Conservation (phyloP, 2,113 vertebrate species). For the Alligator sinensis region DNA sequence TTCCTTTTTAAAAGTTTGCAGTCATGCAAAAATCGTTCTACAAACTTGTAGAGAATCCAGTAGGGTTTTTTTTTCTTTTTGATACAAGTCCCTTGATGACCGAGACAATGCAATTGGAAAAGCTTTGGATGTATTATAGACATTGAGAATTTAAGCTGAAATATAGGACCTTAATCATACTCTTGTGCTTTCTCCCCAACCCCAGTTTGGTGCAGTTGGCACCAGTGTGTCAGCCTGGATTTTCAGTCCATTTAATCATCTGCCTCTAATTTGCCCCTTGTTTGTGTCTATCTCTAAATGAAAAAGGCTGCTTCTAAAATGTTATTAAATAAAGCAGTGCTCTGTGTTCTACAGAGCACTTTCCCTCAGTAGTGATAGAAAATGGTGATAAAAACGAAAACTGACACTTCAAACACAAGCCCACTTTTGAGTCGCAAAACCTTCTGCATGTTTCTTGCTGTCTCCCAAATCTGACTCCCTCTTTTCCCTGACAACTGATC, state of each 20-base stretch:
- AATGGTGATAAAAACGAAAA: constrained; percentile 70
- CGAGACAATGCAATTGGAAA: neutral
- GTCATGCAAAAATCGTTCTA: neutral
- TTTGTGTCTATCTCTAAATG: constrained; percentile 56
- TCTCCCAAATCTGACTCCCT: constrained; percentile 26
- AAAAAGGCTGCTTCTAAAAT: constrained; percentile 13
- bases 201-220: constrained; percentile 41
- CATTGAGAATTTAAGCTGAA: constrained; percentile 20
- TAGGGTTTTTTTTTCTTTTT: neutral
- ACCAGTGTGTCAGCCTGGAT: constrained; percentile 58
- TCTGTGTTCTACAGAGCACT: constrained; percentile 36
- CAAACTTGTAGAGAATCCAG: neutral
- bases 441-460: constrained; percentile 22
- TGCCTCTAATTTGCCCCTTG: constrained; percentile 40
- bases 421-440: neutral
- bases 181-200: constrained; percentile 20
- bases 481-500: constrained; percentile 16
- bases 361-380: constrained; percentile 60
- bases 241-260: constrained; percentile 70
- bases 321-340: constrained; percentile 57
- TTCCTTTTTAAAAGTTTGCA: neutral
- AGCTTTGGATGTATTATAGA: neutral
- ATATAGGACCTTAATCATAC: neutral
- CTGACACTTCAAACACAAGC: constrained; percentile 65
- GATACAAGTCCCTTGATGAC: neutral